These are phyloP conservation scores for Caenorhabditis latens DNA, from an alignment of 1,140 invertebrate genomes.

Conservation along the genomic window DNA sequence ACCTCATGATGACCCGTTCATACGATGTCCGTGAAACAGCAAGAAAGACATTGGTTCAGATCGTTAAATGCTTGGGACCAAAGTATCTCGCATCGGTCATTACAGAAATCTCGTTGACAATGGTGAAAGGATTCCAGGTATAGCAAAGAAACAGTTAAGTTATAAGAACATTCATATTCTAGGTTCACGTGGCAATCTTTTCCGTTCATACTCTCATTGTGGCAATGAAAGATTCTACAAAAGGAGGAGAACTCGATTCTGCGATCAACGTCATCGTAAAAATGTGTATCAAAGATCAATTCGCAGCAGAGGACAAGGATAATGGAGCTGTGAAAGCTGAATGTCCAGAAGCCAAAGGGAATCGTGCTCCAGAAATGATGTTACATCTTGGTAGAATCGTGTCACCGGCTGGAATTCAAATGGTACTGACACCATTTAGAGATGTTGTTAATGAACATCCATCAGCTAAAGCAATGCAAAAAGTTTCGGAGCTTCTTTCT, in stretches of 20 bases:
- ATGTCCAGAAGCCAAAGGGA: constrained; percentile 80
- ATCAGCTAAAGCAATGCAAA: constrained; percentile 86
- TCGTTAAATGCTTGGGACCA: constrained; percentile 88
- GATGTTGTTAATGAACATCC: constrained; percentile 82
- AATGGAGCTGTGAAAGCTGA: constrained; percentile 87
- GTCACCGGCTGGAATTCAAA: constrained; percentile 36
- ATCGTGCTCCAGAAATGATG: constrained; percentile 89
- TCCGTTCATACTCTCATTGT: constrained; percentile 88
- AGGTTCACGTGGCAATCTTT: constrained; percentile 89
- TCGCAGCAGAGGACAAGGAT: constrained; percentile 90
- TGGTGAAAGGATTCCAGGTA: constrained; percentile 89
- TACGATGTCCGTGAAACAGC: constrained; percentile 85
- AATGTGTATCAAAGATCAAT: constrained; percentile 89
- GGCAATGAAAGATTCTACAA: constrained; percentile 82
- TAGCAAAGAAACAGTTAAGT: neutral
- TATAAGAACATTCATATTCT: constrained; percentile 53
- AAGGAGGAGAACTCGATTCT: constrained; percentile 84
- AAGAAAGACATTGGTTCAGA: constrained; percentile 89
- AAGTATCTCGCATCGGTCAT: constrained; percentile 86
- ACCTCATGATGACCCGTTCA: constrained; percentile 89
- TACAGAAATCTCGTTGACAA: constrained; percentile 85
- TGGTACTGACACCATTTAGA: constrained; percentile 46
- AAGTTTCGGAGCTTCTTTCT: constrained; percentile 85
- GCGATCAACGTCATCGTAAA: constrained; percentile 87
- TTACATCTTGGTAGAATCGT: constrained; percentile 82